Percentiles rank a stretch among this genome's conserved stretches.
phyloP scores from a whole-genome alignment of 2,888 invertebrate genomes.

The Camponotus fellah region DNA sequence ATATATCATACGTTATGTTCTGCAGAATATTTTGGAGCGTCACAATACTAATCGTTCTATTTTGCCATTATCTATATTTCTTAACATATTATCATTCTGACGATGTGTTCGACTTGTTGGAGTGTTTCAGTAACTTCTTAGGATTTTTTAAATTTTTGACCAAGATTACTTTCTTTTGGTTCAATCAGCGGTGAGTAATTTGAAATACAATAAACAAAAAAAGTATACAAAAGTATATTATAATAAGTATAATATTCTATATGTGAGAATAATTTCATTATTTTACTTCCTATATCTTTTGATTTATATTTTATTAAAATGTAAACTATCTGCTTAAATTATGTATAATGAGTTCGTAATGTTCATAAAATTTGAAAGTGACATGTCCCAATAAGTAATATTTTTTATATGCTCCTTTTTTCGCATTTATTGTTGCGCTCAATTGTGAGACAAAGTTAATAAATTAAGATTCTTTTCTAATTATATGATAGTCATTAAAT shows the following conservation, averaged over 20 bases:
- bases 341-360: neutral
- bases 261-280: neutral
- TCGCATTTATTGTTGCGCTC: neutral
- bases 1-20: neutral
- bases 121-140: constrained; percentile 31
- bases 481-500: neutral
- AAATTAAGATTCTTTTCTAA: neutral
- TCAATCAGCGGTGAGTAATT: constrained; percentile 46
- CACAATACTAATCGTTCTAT: neutral
- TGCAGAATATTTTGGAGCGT: constrained; percentile 29
- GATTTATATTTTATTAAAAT: neutral
- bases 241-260: neutral
- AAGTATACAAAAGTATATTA: neutral
- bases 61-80: constrained; percentile 38
- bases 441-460: neutral
- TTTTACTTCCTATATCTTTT: neutral
- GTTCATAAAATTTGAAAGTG: neutral
- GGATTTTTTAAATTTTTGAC: neutral
- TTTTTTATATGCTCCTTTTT: neutral
- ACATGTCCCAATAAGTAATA: neutral
- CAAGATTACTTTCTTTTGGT: constrained; percentile 34
- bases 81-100: neutral
- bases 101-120: constrained; percentile 31
- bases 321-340: neutral
- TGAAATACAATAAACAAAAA: too few species aligned